These are phyloP conservation scores for Dicyrtomina minuta DNA, from an alignment of 2,888 invertebrate species.

Conservation along the genomic window DNA sequence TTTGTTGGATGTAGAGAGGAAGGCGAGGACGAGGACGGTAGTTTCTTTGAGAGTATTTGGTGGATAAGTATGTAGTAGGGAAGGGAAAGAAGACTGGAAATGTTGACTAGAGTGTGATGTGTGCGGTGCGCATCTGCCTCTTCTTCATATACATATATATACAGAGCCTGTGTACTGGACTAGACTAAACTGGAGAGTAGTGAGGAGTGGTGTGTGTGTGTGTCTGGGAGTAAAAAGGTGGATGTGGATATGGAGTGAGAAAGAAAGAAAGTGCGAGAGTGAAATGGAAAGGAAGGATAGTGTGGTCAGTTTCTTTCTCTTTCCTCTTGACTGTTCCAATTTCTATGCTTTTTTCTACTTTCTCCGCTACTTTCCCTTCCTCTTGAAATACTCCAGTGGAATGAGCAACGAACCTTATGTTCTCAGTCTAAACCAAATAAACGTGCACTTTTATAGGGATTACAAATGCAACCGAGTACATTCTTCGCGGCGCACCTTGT, in stretches of 20 bases:
- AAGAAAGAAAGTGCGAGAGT: background rate
- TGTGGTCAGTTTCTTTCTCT: background rate
- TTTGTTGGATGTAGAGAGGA: too few relatives aligned
- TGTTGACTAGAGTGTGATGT: too few relatives aligned
- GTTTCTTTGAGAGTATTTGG: too few relatives aligned
- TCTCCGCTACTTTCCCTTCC: constrained; percentile 1
- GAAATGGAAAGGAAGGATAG: background rate
- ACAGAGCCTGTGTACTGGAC: too few relatives aligned
- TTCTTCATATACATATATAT: too few relatives aligned
- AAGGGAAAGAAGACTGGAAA: too few relatives aligned
- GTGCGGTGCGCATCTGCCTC: too few relatives aligned
- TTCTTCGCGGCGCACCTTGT: background rate
- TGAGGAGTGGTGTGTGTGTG: too few relatives aligned
- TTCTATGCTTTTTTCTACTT: too few relatives aligned
- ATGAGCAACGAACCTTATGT: background rate
- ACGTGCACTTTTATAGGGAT: background rate
- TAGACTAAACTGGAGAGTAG: too few relatives aligned
- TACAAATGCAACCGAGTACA: background rate
- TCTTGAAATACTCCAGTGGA: background rate
- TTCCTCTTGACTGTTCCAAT: background rate
- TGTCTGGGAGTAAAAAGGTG: background rate
- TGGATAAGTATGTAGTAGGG: too few relatives aligned
- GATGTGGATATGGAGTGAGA: background rate
- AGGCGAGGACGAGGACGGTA: too few relatives aligned
- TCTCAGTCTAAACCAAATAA: background rate